Base-by-base conservation (phyloP, 1,140 invertebrate genomes). In the Stegodyphus dumicola region DNA sequence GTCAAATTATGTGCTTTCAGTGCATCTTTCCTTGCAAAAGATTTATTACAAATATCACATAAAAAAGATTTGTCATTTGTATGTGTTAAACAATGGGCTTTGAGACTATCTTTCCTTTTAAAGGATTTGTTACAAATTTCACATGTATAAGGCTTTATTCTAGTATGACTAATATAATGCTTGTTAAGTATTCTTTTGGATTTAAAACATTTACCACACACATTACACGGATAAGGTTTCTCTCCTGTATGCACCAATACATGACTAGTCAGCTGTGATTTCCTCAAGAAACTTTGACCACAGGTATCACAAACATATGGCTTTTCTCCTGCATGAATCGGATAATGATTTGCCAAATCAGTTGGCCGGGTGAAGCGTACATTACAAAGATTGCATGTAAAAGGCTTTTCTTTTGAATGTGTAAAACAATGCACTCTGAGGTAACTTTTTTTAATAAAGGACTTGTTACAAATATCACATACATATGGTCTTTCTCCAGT, bases 261-360 rank as follows among this genome's bases (percentile, higher is more conserved):
- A 85, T 89, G 88, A 5, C 17, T 51, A 10, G 18, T 48, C 11
- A 87, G 56, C 15, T 17, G 51, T 7, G 67, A 52, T 56, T 73
- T 77, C 52, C 13, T 67, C 11, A 53, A 51, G 54, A 88, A 88
- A 2, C 49, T 18, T 49, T 86, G 78, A 10, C 77, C 49, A 91
- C 96, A 97, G 64, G 94, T 93, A 10, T 93, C 92, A 88, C 95
- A 95, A 2, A 93, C 92, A 87, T 95, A 95, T 0, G 95, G 94
- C 87, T 95, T 95, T 48, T 93, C 92, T 0, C 94, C 94, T 0
- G 94, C 95, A 88, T 95, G 94, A 86, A 94, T 95, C 89, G 96
- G 96, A 18, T 95, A 91, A 90, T 96, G 87, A 10, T 11, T 60
- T 5, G 10, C 69, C 6, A 87, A 18, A 51, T 9, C n/a, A 77